A percentile compares a stretch with the other conserved stretches of the same genome.
These are phyloP conservation scores for Cetonia aurata DNA, from an alignment of 2,888 invertebrate species.

Conservation along the genomic window DNA sequence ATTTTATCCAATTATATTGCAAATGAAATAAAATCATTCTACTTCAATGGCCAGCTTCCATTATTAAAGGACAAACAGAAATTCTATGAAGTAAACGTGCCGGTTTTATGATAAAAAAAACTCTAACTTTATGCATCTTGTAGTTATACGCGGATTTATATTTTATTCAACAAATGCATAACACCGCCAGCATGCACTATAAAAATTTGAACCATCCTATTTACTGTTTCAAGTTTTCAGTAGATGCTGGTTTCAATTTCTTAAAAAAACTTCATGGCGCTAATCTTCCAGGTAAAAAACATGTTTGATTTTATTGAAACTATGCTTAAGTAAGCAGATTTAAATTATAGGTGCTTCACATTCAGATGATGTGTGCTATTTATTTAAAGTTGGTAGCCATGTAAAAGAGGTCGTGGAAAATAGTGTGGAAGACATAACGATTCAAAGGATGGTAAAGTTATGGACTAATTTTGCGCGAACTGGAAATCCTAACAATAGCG, in stretches of 20 bases:
- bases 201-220: constrained; percentile 55
- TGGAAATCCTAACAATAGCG: constrained; percentile 47
- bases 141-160: constrained; percentile 60
- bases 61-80: constrained; percentile 55
- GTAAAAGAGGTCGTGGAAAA: constrained; percentile 50
- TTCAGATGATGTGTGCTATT: constrained; percentile 55
- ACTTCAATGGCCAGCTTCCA: constrained; percentile 56
- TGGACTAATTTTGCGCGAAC: constrained; percentile 59
- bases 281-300: constrained; percentile 54
- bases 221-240: constrained; percentile 58
- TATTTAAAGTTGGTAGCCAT: constrained; percentile 49
- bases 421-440: constrained; percentile 54
- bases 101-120: not conserved
- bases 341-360: constrained; percentile 52
- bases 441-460: constrained; percentile 54
- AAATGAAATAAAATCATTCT: constrained; percentile 56
- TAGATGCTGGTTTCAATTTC: constrained; percentile 54
- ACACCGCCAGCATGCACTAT: constrained; percentile 53
- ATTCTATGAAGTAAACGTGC: constrained; percentile 57
- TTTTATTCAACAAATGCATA: constrained; percentile 56
- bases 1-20: constrained; percentile 53
- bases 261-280: constrained; percentile 51
- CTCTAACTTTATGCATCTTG: constrained; percentile 44
- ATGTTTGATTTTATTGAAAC: not conserved
- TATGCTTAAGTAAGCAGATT: not conserved